These are phyloP conservation scores for Ctena decussata DNA, from an alignment of 2,888 invertebrate species.

Conservation along the genomic window DNA sequence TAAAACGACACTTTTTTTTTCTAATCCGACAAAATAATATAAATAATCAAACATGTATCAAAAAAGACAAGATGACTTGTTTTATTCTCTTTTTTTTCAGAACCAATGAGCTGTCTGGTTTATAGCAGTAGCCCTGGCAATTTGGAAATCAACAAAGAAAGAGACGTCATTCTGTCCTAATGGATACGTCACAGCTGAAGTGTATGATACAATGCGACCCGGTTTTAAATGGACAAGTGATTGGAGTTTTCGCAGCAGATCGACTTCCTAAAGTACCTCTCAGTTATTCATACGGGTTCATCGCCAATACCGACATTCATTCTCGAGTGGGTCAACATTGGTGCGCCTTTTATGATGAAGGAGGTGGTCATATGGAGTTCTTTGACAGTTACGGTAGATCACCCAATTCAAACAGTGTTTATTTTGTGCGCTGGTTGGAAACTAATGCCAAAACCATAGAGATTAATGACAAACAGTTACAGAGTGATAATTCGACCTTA, in stretches of 20 bases:
- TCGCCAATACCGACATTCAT: slow-evolving; percentile 45
- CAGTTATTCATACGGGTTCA: slow-evolving; percentile 20
- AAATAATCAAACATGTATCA: too few relatives aligned
- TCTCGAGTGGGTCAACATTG: slow-evolving; percentile 39
- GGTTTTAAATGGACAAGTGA: neutral
- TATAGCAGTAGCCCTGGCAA: slow-evolving; percentile 39
- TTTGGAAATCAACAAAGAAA: slow-evolving; percentile 44
- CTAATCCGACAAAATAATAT: too few relatives aligned
- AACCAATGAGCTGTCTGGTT: neutral
- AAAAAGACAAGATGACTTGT: too few relatives aligned
- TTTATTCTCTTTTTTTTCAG: neutral
- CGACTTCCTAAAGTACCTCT: slow-evolving; percentile 18
- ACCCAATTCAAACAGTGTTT: neutral
- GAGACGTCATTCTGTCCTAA: slow-evolving; percentile 33
- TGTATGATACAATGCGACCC: slow-evolving; percentile 35
- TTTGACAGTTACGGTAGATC: slow-evolving; percentile 1
- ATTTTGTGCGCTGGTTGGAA: neutral
- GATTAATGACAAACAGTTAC: neutral
- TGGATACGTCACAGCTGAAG: slow-evolving; percentile 41
- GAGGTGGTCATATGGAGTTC: neutral
- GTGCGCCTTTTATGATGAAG: slow-evolving; percentile 22
- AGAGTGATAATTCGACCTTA: neutral
- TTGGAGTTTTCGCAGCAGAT: slow-evolving; percentile 43
- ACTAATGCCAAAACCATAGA: neutral
- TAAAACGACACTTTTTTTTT: neutral